phyloP scores from a whole-genome alignment of 2,888 invertebrate genomes.

The Brenthis hecate region DNA sequence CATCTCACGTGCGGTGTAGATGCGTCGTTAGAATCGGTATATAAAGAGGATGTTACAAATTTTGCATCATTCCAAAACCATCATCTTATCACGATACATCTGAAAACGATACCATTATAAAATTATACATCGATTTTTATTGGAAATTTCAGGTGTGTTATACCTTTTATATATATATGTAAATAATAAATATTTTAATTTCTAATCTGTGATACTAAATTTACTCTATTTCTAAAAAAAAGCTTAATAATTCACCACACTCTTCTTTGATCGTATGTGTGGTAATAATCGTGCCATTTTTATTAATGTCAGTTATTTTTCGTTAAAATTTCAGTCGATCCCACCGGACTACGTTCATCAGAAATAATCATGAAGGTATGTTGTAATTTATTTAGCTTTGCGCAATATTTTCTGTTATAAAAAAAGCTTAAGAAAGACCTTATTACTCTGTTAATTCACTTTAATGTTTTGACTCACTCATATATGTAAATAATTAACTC shows the following conservation, averaged over 20 bases:
- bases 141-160: too few species aligned
- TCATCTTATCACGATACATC: conserved; percentile 22
- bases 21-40: conserved; percentile 16
- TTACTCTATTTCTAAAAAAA: neutral
- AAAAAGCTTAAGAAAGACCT: too few species aligned
- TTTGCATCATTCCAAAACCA: conserved; percentile 21
- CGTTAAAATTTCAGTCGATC: neutral
- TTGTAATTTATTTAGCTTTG: neutral
- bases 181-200: too few species aligned
- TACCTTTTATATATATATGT: too few species aligned
- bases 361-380: neutral
- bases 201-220: neutral
- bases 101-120: neutral
- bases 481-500: too few species aligned
- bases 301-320: neutral
- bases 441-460: too few species aligned
- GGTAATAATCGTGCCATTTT: too few species aligned
- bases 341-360: neutral
- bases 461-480: too few species aligned
- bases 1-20: conserved; percentile 8
- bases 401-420: too few species aligned
- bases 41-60: conserved; percentile 19
- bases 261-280: too few species aligned
- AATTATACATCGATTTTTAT: too few species aligned
- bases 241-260: too few species aligned